Conservation (phyloP, 2,888 invertebrate genomes). For the Trissoscelio sp. region DNA sequence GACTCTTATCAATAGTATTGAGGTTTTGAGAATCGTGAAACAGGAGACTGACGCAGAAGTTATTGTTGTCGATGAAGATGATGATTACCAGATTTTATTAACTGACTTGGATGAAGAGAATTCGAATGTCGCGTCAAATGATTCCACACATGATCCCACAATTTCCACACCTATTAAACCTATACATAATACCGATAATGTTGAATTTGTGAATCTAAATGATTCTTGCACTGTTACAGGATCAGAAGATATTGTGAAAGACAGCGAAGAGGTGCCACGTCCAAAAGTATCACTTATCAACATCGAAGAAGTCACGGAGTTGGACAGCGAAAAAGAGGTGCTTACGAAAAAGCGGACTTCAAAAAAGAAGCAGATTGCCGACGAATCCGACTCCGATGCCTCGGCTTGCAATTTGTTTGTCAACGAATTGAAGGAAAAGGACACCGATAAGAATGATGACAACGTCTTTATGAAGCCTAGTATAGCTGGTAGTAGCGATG, state of each 20-base stretch:
- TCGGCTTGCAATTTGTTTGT: no score
- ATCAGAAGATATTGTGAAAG: constrained; percentile 3
- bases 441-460: background rate
- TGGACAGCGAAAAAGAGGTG: no score
- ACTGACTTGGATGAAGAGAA: background rate
- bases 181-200: background rate
- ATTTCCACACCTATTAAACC: background rate
- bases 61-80: constrained; percentile 1
- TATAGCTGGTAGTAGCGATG: no score
- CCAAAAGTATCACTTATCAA: no score
- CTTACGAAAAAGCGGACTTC: no score
- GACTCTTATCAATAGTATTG: background rate
- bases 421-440: background rate
- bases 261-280: no score
- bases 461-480: no score
- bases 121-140: no score
- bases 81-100: background rate
- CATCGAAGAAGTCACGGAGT: background rate
- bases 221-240: constrained; percentile 32
- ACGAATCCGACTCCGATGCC: no score
- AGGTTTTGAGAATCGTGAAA: background rate
- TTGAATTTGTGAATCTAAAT: constrained; percentile 1
- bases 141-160: constrained; percentile 9
- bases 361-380: no score
- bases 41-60: background rate